Base-by-base conservation (phyloP, 2,113 vertebrate species). In the Gymnarchus niloticus region DNA sequence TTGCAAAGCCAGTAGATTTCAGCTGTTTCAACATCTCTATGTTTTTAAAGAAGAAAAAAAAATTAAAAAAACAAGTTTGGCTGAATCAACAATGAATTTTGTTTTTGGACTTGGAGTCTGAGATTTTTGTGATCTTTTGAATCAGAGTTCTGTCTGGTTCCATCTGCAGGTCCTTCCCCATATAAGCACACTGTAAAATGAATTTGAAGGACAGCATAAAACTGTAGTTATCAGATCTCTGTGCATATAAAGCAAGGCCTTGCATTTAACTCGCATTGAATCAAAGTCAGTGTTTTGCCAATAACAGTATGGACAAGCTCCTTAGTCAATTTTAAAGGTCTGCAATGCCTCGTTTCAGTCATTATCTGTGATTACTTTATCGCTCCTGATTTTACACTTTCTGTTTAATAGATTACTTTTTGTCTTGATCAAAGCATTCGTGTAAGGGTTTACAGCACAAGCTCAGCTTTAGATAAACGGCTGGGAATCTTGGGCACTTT, bases 1-100 rank as follows among this genome's bases (percentile, higher is more conserved):
- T 89, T 88, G 85, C 83, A 89, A 90, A 89, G 91, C 61, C 19
- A 6, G 61, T 25, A 37, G 3, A 37, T 33, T 33, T 37, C 61
- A 19, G 61, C 65, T 73, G 65, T 73, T 33, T 73, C 65, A 73
- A 41, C 65, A 73, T 73, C 14, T 69, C 61, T 37, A 33, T 69
- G 61, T 37, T 37, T 33, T 4, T 69, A 1, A 2, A 37, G 28
- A 14, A 37, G 37, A 69, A 69, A 73, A 33, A 37, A 6, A 6
- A 37, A 6, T 14, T 33, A 69, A 69, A 73, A 33, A 37, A 6
- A 6, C 14, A 6, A 10, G n/a, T 69, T 12, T 33, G 12, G 37
- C 61, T 41, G 61, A 37, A 69, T 69, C 8, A 41, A 73, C 65
- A 41, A 73, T 41, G 65, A 33, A 41, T 41, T 37, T 73, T 73